Percentiles rank a stretch among this genome's conserved stretches.
These are phyloP conservation scores for Lithophane leautieri DNA, from an alignment of 2,888 invertebrate genomes.

Conservation along the genomic window DNA sequence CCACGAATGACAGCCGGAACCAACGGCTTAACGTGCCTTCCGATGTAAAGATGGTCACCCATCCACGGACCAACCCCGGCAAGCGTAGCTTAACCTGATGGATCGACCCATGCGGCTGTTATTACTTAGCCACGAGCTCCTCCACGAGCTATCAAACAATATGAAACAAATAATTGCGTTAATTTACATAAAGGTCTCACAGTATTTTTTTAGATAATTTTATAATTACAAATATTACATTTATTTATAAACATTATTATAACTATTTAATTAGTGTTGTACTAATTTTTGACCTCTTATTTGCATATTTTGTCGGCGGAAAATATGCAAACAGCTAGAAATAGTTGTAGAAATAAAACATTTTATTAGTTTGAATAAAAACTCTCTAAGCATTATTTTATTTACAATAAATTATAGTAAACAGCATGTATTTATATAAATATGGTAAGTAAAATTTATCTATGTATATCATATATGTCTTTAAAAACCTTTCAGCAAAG, in stretches of 20 bases:
- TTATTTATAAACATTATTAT: neutral
- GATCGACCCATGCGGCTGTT: too few species aligned
- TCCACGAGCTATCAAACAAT: neutral
- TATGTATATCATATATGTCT: constrained; percentile 12
- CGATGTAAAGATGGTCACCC: too few species aligned
- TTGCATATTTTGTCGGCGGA: neutral
- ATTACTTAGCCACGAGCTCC: too few species aligned
- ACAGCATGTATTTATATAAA: neutral
- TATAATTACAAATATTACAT: neutral
- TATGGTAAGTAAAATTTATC: neutral
- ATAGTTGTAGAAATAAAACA: neutral
- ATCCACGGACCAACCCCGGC: too few species aligned
- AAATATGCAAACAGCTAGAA: neutral
- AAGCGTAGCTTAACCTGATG: too few species aligned
- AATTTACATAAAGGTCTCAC: neutral
- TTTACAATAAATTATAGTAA: neutral
- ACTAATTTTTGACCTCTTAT: neutral
- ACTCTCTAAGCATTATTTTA: neutral
- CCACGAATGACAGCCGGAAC: too few species aligned
- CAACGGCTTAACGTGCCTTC: too few species aligned
- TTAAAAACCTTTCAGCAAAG: constrained; percentile 50
- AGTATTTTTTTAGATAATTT: neutral
- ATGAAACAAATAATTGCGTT: neutral
- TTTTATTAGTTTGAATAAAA: neutral
- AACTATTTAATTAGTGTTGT: constrained; percentile 3